A percentile compares a stretch with the other conserved stretches of the same genome.
Conservation (phyloP, 53 echinoderm and acorn worm genomes). For the Holothuria scabra region DNA sequence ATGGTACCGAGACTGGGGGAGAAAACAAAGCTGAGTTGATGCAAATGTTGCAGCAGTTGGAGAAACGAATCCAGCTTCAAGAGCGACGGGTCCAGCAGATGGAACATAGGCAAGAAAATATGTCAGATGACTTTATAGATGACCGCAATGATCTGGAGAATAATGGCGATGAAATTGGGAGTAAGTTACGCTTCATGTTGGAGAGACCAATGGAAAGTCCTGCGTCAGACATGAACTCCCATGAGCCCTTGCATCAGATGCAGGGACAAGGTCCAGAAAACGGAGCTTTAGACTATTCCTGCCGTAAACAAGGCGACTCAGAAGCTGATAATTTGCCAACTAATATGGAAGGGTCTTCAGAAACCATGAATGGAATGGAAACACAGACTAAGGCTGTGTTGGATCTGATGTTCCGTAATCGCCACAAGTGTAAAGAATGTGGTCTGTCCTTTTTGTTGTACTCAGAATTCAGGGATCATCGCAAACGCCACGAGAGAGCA, state of each 20-base stretch:
- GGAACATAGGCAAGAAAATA: constrained; percentile 86
- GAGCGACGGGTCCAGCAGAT: constrained; percentile 95
- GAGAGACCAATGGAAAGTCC: constrained; percentile 48
- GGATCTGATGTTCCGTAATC: constrained; percentile 88
- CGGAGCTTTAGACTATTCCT: constrained; percentile 24
- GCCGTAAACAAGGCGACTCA: background rate
- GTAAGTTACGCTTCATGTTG: constrained; percentile 78
- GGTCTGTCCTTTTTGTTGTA: constrained; percentile 95
- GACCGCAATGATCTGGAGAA: constrained; percentile 49
- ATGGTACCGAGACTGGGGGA: constrained; percentile 59
- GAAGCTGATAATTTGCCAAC: background rate
- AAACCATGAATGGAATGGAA: constrained; percentile 32
- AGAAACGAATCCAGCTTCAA: constrained; percentile 91
- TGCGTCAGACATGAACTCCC: constrained; percentile 31
- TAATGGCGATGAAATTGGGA: constrained; percentile 60
- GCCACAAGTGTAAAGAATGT: constrained; percentile 97
- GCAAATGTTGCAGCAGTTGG: constrained; percentile 93
- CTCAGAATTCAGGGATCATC: constrained; percentile 93
- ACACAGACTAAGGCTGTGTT: constrained; percentile 76
- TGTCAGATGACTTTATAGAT: constrained; percentile 69
- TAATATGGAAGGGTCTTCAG: background rate
- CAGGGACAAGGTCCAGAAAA: constrained; percentile 8
- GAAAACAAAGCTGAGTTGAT: constrained; percentile 94
- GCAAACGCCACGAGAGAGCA: constrained; percentile 94
- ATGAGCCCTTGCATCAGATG: background rate